Evolutionary conservation across 2,888 invertebrate genomes (phyloP), one percentile per base, ranked within the genome.

Genomic region (Tipula unca): DNA sequence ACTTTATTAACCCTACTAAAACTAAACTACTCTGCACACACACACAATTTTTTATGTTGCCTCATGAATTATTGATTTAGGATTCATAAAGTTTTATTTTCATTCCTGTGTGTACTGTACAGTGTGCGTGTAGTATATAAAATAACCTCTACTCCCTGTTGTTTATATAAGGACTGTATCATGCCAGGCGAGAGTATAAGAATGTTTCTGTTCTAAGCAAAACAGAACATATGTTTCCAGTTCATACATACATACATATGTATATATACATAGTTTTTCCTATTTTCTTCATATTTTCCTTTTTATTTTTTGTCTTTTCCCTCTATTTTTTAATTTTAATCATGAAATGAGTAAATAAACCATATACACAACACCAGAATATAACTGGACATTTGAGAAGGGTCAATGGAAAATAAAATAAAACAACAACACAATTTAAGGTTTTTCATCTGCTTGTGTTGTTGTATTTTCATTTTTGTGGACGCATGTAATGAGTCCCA

Each of bases 61-160:
- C 25, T 69, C 69, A 69, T 69, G 69, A 69, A 69, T 69, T 69
- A 69, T 69, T 69, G 69, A 69, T 69, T 69, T 69, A 69, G 69
- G 69, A 25, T 25, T 25, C 69, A 25, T 69, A 25, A 69, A 69
- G 8, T 69, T 69, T 69, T 69, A 69, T 69, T 69, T 69, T 69
- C 69, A 69, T 69, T 69, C 25, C 48, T n/a, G 10, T 39, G 48
- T 48, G n/a, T 48, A 3, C 6, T n/a, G n/a, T 48, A 17, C n/a
- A n/a, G 0, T 48, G 14, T 39, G 48, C 10, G 10, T 39, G 6
- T 39, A 13, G n/a, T 48, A 48, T 48, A 48, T 48, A 14, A 39
- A 8, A 39, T 48, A 48, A 17, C 17, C 48, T 39, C 13, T 69
- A 10, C 69, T 25, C 69, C 69, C 69, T 10, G 69, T 25, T 69